phyloP scores from a whole-genome alignment of 1,140 invertebrate species.

The Rhagoletis pomonella region DNA sequence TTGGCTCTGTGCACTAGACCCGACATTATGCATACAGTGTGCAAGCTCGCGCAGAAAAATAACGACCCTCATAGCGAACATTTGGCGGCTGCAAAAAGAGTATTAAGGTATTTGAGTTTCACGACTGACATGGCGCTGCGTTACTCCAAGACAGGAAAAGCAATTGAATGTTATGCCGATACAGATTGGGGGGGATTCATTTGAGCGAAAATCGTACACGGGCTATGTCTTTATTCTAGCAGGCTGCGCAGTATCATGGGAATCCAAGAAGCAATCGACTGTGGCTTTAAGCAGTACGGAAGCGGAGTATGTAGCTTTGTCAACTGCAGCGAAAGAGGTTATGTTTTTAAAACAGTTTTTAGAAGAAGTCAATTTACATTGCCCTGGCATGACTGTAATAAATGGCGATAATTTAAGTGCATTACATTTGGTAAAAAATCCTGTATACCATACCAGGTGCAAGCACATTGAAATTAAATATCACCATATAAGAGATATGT shows the following conservation, averaged over 20 bases:
- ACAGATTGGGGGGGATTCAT: conserved; percentile 27
- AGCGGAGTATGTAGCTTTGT: too few species aligned
- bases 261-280: conserved; percentile 67
- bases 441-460: conserved; percentile 61
- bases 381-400: neutral
- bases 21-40: too few species aligned
- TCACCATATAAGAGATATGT: conserved; percentile 46
- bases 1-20: too few species aligned
- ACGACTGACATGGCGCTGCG: too few species aligned
- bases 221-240: conserved; percentile 12
- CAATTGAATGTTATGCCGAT: conserved; percentile 44
- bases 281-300: conserved; percentile 56
- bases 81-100: too few species aligned
- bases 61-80: too few species aligned
- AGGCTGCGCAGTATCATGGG: conserved; percentile 20
- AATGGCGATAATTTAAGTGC: conserved; percentile 45
- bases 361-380: neutral
- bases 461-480: conserved; percentile 54
- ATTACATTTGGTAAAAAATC: conserved; percentile 61
- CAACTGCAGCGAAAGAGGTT: too few species aligned
- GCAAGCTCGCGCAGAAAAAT: too few species aligned
- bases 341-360: too few species aligned
- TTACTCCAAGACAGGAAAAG: neutral
- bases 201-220: conserved; percentile 19
- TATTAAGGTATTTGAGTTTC: too few species aligned